Base-by-base conservation (phyloP, 2,113 vertebrate genomes). In the Chaetodon auriga region DNA sequence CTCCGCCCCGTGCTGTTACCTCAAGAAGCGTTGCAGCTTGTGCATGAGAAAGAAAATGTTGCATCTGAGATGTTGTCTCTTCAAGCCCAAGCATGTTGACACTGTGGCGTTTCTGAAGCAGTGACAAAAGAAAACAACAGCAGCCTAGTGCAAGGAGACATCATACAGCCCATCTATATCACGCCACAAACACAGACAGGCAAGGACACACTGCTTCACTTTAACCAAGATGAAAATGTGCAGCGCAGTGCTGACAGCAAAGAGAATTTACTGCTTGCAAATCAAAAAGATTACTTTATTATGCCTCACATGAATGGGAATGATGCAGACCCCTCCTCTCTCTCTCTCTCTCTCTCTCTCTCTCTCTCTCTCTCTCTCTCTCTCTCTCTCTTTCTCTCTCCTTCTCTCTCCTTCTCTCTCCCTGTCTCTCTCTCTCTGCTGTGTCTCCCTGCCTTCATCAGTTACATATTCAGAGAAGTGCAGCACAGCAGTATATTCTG, bases 271-370 rank as follows among this genome's bases (percentile, higher is more conserved):
- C 75, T 77, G 83, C 83, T 81, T 83, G 82, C 87, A 87, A 85
- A 93, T 92, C 83, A 92, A 86, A 92, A 87, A 85, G 71, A 92
- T 92, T 84, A 89, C 86, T 92, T 89, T 90, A 90, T 87, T 81
- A 80, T 85, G 68, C 69, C 25, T 78, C 73, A 80, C 81, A 89
- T 89, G 82, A 90, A 87, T 90, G 78, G 61, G 63, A 89, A 90
- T 73, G 72, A 89, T 60, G 45, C 30, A 23, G 48, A 58, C 25
- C 54, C 53, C 49, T 69, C 78, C 54, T 55, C 58, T 63, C 36
- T 65, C 45, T 54, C 61, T 61, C n/a, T 45, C 53, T 51, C 23
- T 46, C 60, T 19, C 69, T 61, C 30, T 30, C 30, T 30, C 30
- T 30, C 30, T 30, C 30, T 30, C 30, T 30, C 30, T 30, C 30